Conservation (phyloP, 1,140 invertebrate genomes). For the Drosophila sp. region DNA sequence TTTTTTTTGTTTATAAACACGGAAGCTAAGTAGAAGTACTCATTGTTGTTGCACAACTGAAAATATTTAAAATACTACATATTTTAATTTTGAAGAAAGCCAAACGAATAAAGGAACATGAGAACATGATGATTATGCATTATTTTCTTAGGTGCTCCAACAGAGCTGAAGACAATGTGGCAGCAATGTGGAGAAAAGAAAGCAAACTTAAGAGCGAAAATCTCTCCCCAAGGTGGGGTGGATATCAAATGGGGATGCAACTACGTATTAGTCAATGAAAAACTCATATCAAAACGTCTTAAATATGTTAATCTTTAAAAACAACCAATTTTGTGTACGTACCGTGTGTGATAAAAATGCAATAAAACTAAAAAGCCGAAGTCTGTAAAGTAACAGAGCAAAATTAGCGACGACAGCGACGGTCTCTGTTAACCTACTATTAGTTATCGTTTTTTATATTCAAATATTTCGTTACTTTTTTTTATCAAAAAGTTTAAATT, state of each 20-base stretch:
- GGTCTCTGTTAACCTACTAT: too few relatives aligned
- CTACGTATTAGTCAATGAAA: constrained; percentile 1
- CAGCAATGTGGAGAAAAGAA: constrained; percentile 21
- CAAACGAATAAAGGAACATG: constrained; percentile 22
- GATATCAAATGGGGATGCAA: neutral
- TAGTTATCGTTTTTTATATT: too few relatives aligned
- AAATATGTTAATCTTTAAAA: neutral
- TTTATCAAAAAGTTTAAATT: too few relatives aligned
- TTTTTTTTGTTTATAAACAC: neutral
- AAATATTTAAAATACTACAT: constrained; percentile 37
- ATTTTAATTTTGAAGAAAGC: constrained; percentile 37
- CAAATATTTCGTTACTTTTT: too few relatives aligned
- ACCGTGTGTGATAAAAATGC: constrained; percentile 11
- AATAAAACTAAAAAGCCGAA: neutral
- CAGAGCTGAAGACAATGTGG: constrained; percentile 36
- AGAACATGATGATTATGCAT: constrained; percentile 44
- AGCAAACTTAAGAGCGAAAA: neutral
- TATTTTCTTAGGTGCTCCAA: constrained; percentile 11
- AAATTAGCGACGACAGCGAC: too few relatives aligned
- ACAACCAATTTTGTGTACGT: neutral
- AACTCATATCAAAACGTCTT: neutral
- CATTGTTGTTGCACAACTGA: constrained; percentile 30
- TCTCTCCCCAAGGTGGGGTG: neutral
- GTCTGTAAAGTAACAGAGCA: too few relatives aligned
- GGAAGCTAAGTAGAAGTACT: neutral